phyloP scores from a whole-genome alignment of 2,888 invertebrate species.

The Caenorhabditis sp. region DNA sequence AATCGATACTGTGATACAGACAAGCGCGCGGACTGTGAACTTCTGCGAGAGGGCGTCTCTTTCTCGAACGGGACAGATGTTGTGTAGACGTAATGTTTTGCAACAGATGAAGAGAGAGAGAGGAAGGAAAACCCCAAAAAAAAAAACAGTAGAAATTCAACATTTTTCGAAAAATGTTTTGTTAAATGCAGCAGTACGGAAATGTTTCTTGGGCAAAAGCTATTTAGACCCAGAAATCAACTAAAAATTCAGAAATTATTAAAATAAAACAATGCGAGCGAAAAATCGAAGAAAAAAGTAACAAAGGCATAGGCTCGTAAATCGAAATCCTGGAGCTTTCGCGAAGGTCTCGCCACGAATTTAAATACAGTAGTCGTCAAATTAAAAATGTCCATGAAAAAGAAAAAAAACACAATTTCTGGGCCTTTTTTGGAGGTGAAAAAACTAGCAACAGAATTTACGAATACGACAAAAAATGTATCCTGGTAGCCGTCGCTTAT shows the following conservation, averaged over 20 bases:
- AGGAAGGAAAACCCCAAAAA: background rate
- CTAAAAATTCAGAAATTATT: too few relatives aligned
- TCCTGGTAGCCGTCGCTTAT: slow-evolving; percentile 1
- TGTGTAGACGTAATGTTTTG: slow-evolving; percentile 18
- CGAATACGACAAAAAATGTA: background rate
- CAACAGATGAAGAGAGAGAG: background rate
- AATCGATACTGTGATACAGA: slow-evolving; percentile 61
- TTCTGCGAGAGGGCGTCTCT: slow-evolving; percentile 45
- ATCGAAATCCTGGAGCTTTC: background rate
- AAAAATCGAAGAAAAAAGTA: too few relatives aligned
- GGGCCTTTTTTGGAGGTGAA: too few relatives aligned
- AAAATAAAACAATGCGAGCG: too few relatives aligned
- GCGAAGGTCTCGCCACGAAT: background rate
- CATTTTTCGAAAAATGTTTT: too few relatives aligned
- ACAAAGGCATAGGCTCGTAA: too few relatives aligned
- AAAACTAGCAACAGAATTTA: background rate
- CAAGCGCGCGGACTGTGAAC: slow-evolving; percentile 36
- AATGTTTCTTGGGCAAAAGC: too few relatives aligned
- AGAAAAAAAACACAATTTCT: too few relatives aligned
- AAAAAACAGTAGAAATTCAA: background rate
- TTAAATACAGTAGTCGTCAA: background rate
- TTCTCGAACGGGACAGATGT: slow-evolving; percentile 35
- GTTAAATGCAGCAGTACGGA: too few relatives aligned
- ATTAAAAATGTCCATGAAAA: too few relatives aligned
- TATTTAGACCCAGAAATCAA: too few relatives aligned